phyloP scores from a whole-genome alignment of 2,888 invertebrate species.

The Dexiosoma caninum region DNA sequence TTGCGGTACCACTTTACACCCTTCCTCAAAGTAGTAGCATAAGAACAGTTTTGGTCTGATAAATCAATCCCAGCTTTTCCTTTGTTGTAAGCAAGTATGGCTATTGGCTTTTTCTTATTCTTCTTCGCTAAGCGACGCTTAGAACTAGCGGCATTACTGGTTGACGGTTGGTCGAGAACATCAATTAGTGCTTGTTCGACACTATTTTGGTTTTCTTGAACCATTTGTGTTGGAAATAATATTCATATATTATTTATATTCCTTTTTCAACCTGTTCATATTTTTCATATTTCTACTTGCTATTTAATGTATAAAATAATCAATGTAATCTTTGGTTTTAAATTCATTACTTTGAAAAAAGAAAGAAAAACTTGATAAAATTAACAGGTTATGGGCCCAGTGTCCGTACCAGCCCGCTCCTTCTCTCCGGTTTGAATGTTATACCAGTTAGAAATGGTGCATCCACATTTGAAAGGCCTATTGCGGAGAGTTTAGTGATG shows the following conservation, averaged over 20 bases:
- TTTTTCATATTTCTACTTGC: too few species aligned
- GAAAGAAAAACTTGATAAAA: too few species aligned
- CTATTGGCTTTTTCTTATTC: constrained; percentile 5
- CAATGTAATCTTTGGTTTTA: too few species aligned
- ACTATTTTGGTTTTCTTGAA: not conserved
- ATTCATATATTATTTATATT: too few species aligned
- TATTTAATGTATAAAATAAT: too few species aligned
- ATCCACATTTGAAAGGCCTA: not conserved
- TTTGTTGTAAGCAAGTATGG: constrained; percentile 66
- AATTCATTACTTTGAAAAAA: too few species aligned
- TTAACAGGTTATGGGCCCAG: not conserved
- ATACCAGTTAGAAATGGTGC: not conserved
- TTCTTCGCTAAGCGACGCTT: not conserved
- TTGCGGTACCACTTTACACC: constrained; percentile 50
- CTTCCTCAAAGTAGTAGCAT: constrained; percentile 68
- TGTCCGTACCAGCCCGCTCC: not conserved
- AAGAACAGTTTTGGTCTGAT: constrained; percentile 68
- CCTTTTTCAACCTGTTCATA: too few species aligned
- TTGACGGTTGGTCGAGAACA: constrained; percentile 15
- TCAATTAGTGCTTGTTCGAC: not conserved
- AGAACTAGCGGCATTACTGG: not conserved
- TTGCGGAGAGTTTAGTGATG: not conserved
- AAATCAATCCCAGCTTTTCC: constrained; percentile 69
- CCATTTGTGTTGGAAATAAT: too few species aligned
- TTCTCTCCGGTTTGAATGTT: not conserved